These are phyloP conservation scores for Aphrophora alni DNA, from an alignment of 2,888 invertebrate species.

Conservation along the genomic window DNA sequence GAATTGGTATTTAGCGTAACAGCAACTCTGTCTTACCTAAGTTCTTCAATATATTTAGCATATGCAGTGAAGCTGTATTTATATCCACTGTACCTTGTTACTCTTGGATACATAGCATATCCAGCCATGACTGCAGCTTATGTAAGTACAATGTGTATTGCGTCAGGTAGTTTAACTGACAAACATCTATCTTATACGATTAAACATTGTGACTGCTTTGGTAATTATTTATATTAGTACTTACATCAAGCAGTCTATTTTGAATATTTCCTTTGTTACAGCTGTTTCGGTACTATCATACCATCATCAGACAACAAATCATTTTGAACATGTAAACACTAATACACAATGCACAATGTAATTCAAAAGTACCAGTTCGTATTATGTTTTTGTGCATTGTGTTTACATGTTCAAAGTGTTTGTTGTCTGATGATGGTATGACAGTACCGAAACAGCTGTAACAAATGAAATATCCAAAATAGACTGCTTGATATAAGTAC, in stretches of 20 bases:
- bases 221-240: neutral
- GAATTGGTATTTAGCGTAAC: slow-evolving; percentile 80
- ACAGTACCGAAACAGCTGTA: no score
- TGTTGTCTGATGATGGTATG: no score
- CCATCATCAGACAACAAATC: neutral
- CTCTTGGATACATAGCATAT: slow-evolving; percentile 80
- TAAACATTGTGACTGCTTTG: neutral
- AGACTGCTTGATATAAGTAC: no score
- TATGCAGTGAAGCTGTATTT: slow-evolving; percentile 79
- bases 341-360: no score
- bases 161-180: neutral
- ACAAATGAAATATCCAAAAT: no score
- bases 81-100: slow-evolving; percentile 75
- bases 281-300: no score
- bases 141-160: slow-evolving; percentile 64
- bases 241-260: neutral
- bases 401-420: no score
- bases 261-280: neutral
- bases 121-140: slow-evolving; percentile 90
- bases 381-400: no score
- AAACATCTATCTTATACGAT: neutral
- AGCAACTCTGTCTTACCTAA: slow-evolving; percentile 78
- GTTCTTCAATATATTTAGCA: slow-evolving; percentile 80
- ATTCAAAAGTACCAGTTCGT: no score
- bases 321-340: no score